phyloP scores from a whole-genome alignment of 2,113 vertebrate species.

The Galbula dea region DNA sequence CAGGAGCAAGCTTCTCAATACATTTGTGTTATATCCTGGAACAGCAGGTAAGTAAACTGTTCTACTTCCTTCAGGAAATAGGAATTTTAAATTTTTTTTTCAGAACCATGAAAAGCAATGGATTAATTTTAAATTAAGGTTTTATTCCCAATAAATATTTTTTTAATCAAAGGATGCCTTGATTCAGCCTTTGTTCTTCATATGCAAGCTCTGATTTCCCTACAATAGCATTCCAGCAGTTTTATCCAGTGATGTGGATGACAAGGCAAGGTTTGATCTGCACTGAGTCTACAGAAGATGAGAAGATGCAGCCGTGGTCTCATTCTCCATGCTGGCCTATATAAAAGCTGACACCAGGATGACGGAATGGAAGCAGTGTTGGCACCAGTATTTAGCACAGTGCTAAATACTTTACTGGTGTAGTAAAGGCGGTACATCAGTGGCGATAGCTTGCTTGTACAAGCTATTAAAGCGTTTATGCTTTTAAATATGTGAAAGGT shows the following conservation, averaged over 20 bases:
- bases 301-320: not conserved
- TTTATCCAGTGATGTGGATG: not conserved
- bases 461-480: too few relatives aligned
- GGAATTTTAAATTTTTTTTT: not conserved
- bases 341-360: not conserved
- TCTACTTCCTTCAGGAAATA: not conserved
- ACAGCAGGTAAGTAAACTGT: not conserved
- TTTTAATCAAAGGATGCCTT: not conserved
- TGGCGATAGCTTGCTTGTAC: not conserved
- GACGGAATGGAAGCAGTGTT: not conserved
- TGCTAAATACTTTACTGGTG: not conserved
- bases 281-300: not conserved
- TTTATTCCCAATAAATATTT: not conserved
- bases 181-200: not conserved
- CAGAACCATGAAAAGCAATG: not conserved
- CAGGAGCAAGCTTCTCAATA: not conserved
- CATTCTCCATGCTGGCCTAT: fast-evolving
- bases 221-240: fast-evolving
- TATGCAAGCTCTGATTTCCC: not conserved
- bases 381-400: not conserved
- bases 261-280: not conserved
- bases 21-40: not conserved
- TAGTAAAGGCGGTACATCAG: not conserved
- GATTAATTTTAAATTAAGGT: not conserved
- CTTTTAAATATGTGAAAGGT: too few relatives aligned